Conservation (phyloP, 2,888 invertebrate genomes). For the Agonopterix alstromeriana region DNA sequence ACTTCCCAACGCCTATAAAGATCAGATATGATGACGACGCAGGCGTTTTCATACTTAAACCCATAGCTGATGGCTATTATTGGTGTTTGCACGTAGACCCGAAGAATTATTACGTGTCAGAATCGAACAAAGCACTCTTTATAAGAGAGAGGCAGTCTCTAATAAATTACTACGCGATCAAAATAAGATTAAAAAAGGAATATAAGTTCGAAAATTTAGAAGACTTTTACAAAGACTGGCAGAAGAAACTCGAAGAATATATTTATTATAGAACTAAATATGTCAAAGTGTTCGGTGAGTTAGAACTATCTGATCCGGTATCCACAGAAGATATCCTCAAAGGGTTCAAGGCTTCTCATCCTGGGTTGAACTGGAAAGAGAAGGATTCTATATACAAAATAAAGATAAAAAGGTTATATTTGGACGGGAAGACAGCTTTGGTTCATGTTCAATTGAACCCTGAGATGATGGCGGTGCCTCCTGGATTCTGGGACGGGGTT, state of each 20-base stretch:
- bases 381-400: constrained; percentile 27
- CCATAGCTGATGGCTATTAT: constrained; percentile 53
- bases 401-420: constrained; percentile 43
- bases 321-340: constrained; percentile 24
- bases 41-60: constrained; percentile 32
- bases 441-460: constrained; percentile 44
- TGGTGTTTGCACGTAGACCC: constrained; percentile 57
- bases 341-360: constrained; percentile 23
- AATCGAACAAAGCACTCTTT: constrained; percentile 49
- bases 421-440: constrained; percentile 41
- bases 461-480: constrained; percentile 33
- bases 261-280: constrained; percentile 48
- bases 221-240: constrained; percentile 28
- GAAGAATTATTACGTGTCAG: constrained; percentile 30
- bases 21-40: constrained; percentile 22
- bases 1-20: constrained; percentile 37
- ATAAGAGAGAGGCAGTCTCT: constrained; percentile 40
- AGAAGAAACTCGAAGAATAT: constrained; percentile 44
- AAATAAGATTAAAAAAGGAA: constrained; percentile 13
- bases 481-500: constrained; percentile 44
- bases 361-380: constrained; percentile 25
- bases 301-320: constrained; percentile 14
- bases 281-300: constrained; percentile 23
- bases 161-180: constrained; percentile 42
- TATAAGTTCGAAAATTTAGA: constrained; percentile 20